These are phyloP conservation scores for Hippocampus abdominalis DNA, from an alignment of 2,113 vertebrate species.

Conservation along the genomic window DNA sequence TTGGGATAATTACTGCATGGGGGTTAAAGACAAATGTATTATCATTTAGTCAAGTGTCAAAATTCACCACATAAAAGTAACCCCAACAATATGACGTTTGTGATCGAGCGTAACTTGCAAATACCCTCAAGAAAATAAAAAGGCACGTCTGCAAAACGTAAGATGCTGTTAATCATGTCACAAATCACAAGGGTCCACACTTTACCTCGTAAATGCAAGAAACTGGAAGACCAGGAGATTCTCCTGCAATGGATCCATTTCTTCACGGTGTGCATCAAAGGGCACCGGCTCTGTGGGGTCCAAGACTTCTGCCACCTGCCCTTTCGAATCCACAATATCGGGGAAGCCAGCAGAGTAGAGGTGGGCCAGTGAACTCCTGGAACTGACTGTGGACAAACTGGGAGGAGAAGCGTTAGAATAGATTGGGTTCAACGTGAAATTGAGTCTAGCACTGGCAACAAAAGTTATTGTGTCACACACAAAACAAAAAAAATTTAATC, in stretches of 20 bases:
- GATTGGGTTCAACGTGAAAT: background rate
- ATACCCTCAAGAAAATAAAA: background rate
- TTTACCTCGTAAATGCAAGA: slow-evolving; percentile 86
- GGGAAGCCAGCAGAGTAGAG: slow-evolving; percentile 80
- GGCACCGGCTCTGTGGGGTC: slow-evolving; percentile 64
- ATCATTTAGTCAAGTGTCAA: background rate
- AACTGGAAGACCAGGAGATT: slow-evolving; percentile 89
- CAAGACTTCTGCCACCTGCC: slow-evolving; percentile 75
- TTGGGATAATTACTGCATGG: no score
- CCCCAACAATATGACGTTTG: background rate
- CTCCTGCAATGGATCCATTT: slow-evolving; percentile 77
- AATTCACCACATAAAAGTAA: background rate
- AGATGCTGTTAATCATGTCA: background rate
- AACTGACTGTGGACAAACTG: slow-evolving; percentile 72
- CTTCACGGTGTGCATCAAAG: slow-evolving; percentile 78
- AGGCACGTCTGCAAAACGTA: background rate
- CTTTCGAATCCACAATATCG: slow-evolving; percentile 73
- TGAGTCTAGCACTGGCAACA: background rate
- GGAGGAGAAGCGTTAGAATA: slow-evolving; percentile 9
- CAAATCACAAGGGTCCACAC: background rate
- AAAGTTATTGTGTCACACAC: background rate
- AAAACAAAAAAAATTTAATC: background rate
- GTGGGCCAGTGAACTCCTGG: slow-evolving; percentile 76
- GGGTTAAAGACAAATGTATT: no score
- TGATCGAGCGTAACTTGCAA: background rate